Evolutionary conservation across 2,113 vertebrate genomes (phyloP).

Genomic region (Thoracochromis brauschi): DNA sequence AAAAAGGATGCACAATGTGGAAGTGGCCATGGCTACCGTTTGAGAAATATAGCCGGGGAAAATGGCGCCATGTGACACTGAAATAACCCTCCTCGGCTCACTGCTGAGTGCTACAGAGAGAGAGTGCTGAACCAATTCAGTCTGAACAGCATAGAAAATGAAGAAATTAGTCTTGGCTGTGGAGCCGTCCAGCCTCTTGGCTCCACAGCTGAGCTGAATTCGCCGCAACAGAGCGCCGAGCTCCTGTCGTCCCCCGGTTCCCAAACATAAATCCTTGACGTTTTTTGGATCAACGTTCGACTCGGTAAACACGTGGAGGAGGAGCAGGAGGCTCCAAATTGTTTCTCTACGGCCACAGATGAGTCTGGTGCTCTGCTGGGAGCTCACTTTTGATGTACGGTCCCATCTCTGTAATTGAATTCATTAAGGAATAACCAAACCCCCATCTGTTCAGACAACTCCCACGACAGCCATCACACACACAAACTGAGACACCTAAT

Average conservation of each 20-base stretch:
- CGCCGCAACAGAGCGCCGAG: neutral
- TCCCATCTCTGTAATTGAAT: conserved; percentile 47
- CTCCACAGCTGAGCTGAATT: conserved; percentile 2
- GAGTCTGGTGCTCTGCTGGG: neutral
- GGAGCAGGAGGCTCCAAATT: neutral
- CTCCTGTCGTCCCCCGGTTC: neutral
- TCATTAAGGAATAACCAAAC: conserved; percentile 50
- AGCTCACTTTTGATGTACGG: conserved; percentile 19
- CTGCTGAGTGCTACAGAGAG: neutral
- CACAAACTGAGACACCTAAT: neutral
- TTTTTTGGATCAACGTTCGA: neutral
- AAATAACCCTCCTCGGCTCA: neutral
- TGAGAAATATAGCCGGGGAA: neutral
- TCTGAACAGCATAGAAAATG: conserved; percentile 15
- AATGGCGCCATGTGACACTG: neutral
- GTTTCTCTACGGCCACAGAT: conserved; percentile 21
- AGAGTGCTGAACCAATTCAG: neutral
- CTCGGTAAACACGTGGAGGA: conserved; percentile 2
- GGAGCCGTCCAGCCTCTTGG: neutral
- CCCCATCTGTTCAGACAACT: conserved; percentile 37
- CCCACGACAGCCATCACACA: neutral
- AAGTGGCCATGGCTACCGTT: neutral
- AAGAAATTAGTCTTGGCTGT: conserved; percentile 29
- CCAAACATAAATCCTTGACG: conserved; percentile 33
- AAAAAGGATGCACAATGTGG: neutral